These are phyloP conservation scores for Delphinapterus leucas DNA, from an alignment of 2,113 vertebrate species.

Conservation along the genomic window DNA sequence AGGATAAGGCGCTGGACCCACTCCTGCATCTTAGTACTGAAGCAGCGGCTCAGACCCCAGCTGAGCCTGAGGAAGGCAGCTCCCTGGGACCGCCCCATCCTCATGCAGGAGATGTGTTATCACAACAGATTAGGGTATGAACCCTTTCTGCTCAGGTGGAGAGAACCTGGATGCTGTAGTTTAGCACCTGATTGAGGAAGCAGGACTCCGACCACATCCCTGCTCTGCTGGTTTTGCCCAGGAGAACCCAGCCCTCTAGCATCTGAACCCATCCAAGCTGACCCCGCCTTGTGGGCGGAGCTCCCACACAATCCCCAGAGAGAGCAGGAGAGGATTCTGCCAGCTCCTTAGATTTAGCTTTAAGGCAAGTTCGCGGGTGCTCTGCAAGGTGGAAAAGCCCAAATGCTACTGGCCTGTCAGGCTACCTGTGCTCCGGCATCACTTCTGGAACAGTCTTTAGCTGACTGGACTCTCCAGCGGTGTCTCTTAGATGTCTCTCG, in stretches of 20 bases:
- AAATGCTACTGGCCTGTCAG: neutral
- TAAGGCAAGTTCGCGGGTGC: neutral
- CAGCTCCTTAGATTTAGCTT: neutral
- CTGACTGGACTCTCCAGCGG: neutral
- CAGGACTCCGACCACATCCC: neutral
- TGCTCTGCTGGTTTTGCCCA: neutral
- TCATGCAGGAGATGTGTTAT: neutral
- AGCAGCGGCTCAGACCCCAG: neutral
- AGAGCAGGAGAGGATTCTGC: neutral
- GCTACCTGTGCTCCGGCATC: neutral
- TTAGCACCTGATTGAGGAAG: neutral
- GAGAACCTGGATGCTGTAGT: neutral
- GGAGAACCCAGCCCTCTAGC: neutral
- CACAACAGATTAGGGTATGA: neutral
- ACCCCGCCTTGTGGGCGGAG: accelerated
- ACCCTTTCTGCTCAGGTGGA: neutral
- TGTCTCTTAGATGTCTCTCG: accelerated
- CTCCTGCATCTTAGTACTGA: neutral
- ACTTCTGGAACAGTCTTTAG: neutral
- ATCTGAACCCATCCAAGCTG: neutral
- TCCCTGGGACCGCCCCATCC: too few relatives aligned
- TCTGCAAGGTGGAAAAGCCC: neutral
- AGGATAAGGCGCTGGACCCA: too few relatives aligned
- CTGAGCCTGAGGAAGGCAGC: neutral
- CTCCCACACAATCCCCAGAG: neutral